These are phyloP conservation scores for Zoanthus sociatus DNA, from an alignment of 92 coral and sea anemone genomes.

Conservation along the genomic window DNA sequence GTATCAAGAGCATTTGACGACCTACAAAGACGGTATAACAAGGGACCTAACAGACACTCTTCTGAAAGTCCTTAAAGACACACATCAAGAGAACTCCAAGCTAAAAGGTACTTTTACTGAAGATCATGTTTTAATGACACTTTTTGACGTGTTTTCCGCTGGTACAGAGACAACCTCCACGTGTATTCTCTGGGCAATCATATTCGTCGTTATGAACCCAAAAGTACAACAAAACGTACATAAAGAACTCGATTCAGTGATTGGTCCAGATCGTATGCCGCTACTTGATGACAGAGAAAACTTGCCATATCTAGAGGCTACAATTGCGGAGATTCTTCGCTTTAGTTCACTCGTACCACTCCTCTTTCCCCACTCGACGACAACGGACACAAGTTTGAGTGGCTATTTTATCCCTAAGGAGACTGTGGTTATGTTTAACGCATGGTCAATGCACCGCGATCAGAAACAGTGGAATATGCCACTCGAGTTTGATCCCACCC, in stretches of 20 bases:
- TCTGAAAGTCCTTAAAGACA: conserved; percentile 70
- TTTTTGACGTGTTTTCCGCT: conserved; percentile 91
- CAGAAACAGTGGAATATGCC: conserved; percentile 88
- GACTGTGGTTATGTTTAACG: conserved; percentile 87
- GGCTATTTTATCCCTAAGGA: conserved; percentile 87
- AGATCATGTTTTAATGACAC: conserved; percentile 85
- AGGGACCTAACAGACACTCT: conserved; percentile 98
- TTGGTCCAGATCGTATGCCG: conserved; percentile 87
- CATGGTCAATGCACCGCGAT: conserved; percentile 97
- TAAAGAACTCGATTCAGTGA: conserved; percentile 80
- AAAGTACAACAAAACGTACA: conserved; percentile 84
- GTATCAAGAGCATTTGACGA: conserved; percentile 80
- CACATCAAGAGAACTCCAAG: conserved; percentile 60
- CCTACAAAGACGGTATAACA: conserved; percentile 85
- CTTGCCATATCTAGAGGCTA: conserved; percentile 89
- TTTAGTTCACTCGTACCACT: conserved; percentile 90
- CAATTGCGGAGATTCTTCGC: conserved; percentile 88
- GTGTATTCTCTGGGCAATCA: conserved; percentile 89
- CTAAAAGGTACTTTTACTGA: conserved; percentile 72
- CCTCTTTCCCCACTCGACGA: conserved; percentile 95
- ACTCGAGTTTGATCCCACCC: conserved; percentile 83
- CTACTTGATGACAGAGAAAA: conserved; percentile 77
- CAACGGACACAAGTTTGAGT: conserved; percentile 81
- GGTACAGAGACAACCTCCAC: conserved; percentile 96
- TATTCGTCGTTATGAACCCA: conserved; percentile 87